A percentile compares a stretch with the other conserved stretches of the same genome.
phyloP scores from a whole-genome alignment of 2,797 vertebrate genomes.

The Sylvia borin region DNA sequence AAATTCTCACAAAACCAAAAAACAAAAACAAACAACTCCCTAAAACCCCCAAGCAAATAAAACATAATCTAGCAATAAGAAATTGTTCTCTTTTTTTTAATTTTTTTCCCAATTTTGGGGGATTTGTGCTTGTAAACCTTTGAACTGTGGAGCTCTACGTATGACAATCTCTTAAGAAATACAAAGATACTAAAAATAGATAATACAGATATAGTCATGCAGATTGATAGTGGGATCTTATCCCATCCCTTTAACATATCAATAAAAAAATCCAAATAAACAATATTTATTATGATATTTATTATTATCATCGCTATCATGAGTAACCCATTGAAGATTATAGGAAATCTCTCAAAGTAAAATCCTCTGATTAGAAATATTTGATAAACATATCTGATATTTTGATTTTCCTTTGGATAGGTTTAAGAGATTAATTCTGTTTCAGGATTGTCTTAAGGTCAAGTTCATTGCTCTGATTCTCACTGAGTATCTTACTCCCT shows the following conservation, averaged over 20 bases:
- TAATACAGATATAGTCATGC: background rate
- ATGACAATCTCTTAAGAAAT: conserved; percentile 40
- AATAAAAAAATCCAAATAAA: background rate
- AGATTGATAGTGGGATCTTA: background rate
- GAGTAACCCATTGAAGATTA: background rate
- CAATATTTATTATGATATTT: background rate
- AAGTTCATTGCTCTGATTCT: background rate
- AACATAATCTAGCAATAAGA: background rate
- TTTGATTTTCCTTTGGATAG: background rate
- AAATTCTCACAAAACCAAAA: background rate
- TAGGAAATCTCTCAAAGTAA: background rate
- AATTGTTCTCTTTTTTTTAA: background rate
- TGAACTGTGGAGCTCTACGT: conserved; percentile 22
- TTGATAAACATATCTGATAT: background rate
- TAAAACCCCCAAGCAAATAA: background rate
- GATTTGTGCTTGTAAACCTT: conserved; percentile 35
- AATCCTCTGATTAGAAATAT: background rate
- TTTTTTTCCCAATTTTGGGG: background rate
- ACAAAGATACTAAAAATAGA: background rate
- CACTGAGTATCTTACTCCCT: background rate
- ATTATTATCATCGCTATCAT: background rate
- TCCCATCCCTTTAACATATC: background rate
- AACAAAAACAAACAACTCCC: too few species aligned
- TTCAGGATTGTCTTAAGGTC: background rate
- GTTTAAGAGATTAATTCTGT: background rate